Evolutionary conservation across 2,888 invertebrate genomes (phyloP).

Genomic region (Chaetogeoica ovagalla): DNA sequence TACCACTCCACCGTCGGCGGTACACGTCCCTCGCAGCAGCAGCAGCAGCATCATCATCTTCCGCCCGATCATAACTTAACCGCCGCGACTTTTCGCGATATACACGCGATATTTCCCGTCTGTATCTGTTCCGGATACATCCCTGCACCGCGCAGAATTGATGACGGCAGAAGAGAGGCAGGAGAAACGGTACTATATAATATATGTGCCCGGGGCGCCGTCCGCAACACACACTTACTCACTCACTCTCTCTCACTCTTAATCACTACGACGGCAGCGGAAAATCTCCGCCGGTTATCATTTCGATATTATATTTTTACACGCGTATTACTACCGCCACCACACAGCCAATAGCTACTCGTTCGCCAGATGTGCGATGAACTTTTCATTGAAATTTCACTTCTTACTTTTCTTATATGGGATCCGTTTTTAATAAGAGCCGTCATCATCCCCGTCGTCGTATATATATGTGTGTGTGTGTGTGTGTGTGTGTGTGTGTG

Average conservation of each 20-base stretch:
- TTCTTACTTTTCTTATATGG: not conserved
- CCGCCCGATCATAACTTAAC: no score
- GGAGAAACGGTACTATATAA: not conserved
- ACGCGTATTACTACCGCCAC: not conserved
- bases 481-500: not conserved
- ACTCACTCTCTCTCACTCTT: constrained; percentile 46
- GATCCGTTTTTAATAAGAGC: constrained; percentile 44
- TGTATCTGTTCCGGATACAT: constrained; percentile 52
- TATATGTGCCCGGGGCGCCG: constrained; percentile 17
- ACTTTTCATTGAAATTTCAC: not conserved
- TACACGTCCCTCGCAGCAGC: not conserved
- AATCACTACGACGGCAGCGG: constrained; percentile 10
- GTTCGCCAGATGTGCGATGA: no score
- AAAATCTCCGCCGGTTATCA: not conserved
- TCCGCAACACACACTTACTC: no score
- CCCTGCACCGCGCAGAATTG: constrained; percentile 46
- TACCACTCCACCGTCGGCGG: not conserved
- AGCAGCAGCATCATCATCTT: not conserved
- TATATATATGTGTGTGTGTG: no score
- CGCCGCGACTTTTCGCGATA: no score
- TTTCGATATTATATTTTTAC: constrained; percentile 41
- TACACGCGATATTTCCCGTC: not conserved
- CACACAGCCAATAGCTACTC: not conserved
- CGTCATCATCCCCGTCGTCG: not conserved
- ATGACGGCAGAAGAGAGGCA: constrained; percentile 24